Conservation (phyloP, 2,113 vertebrate species). For the Cinclus mexicanus region DNA sequence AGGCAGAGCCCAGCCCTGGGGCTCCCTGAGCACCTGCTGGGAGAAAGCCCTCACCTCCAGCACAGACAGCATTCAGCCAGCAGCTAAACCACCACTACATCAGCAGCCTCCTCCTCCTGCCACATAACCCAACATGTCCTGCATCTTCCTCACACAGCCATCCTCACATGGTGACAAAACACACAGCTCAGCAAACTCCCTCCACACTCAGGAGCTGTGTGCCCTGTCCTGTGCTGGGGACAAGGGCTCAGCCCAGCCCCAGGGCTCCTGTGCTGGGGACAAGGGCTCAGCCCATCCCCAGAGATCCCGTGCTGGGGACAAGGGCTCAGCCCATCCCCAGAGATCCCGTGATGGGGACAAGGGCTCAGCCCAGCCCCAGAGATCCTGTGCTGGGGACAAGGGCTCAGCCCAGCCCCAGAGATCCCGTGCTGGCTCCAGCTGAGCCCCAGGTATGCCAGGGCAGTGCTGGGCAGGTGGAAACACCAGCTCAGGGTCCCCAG, state of each 20-base stretch:
- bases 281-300: background rate
- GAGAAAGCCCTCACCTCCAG: background rate
- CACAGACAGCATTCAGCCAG: rapidly evolving
- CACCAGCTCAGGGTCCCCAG: background rate
- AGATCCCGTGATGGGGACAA: too few relatives aligned
- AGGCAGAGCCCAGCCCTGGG: background rate
- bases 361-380: too few relatives aligned
- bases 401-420: background rate
- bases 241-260: background rate
- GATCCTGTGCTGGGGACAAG: background rate
- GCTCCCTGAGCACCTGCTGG: background rate
- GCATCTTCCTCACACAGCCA: background rate
- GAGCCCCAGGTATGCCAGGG: background rate
- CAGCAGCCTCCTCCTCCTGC: background rate
- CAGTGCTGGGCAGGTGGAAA: background rate
- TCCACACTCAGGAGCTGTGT: rapidly evolving
- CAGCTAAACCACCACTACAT: rapidly evolving
- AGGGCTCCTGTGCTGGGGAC: background rate
- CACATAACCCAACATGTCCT: rapidly evolving
- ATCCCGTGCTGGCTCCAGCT: background rate
- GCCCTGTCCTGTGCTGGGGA: too few relatives aligned
- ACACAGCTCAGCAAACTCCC: background rate
- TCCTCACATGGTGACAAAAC: rapidly evolving
- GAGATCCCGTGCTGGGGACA: background rate
- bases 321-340: too few relatives aligned